Percentiles rank a stretch among this genome's conserved stretches.
Evolutionary conservation across 2,797 vertebrate species (phyloP).

Genomic region (Gorsachius magnificus): DNA sequence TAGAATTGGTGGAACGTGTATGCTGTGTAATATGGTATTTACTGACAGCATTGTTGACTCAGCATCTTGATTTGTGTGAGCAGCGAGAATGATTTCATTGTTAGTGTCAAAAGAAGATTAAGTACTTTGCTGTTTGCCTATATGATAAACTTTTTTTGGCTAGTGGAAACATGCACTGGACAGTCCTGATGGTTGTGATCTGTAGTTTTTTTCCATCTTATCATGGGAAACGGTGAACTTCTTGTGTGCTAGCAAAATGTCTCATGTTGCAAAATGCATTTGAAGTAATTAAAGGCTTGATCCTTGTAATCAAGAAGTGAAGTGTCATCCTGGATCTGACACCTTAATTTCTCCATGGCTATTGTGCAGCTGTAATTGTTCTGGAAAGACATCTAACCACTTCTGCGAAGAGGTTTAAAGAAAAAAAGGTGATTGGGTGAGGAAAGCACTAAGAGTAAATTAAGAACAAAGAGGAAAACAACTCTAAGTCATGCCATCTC

Average conservation of each 20-base stretch:
- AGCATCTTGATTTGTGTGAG: not conserved
- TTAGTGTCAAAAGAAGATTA: not conserved
- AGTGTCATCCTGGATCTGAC: not conserved
- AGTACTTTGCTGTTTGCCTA: not conserved
- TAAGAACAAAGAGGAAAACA: not conserved
- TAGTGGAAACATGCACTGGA: not conserved
- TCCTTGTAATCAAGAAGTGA: not conserved
- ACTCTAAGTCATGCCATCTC: conserved; percentile 22
- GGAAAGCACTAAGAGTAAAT: not conserved
- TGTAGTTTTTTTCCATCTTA: not conserved
- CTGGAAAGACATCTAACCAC: not conserved
- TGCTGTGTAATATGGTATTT: not conserved
- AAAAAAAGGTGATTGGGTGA: not conserved
- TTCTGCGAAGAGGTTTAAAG: not conserved
- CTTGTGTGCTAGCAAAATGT: not conserved
- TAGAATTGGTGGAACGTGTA: not conserved
- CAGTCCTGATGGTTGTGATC: not conserved
- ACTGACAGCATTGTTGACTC: not conserved
- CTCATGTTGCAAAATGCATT: not conserved
- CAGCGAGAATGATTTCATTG: not conserved
- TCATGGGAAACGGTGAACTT: not conserved
- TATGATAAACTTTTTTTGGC: not conserved
- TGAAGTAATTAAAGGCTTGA: not conserved
- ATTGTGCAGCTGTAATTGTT: not conserved
- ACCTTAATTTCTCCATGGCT: not conserved